These are phyloP conservation scores for Myanophis thanlyinensis DNA, from an alignment of 2,113 vertebrate species.

Conservation along the genomic window DNA sequence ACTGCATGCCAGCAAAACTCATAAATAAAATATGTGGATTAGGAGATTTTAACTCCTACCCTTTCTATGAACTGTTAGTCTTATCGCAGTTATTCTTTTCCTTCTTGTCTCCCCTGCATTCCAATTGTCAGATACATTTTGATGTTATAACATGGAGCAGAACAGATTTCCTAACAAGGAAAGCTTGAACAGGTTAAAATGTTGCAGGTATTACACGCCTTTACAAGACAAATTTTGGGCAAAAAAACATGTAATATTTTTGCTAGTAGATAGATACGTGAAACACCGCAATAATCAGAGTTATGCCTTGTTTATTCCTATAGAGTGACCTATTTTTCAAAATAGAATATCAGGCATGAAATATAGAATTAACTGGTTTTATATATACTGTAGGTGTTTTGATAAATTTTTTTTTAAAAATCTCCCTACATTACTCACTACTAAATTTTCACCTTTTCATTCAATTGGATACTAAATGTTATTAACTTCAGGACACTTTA, in stretches of 20 bases:
- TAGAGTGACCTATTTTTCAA: not conserved
- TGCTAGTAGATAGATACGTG: not conserved
- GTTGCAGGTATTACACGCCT: not conserved
- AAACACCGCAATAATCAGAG: not conserved
- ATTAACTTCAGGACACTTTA: not conserved
- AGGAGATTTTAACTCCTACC: slow-evolving; percentile 15
- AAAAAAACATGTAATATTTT: not conserved
- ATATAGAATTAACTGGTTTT: not conserved
- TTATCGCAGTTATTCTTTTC: slow-evolving; percentile 39
- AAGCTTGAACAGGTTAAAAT: slow-evolving; percentile 21
- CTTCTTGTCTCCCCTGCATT: slow-evolving; percentile 22
- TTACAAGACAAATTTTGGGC: not conserved
- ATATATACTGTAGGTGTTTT: not conserved
- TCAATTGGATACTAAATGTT: not conserved
- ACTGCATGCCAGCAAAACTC: slow-evolving; percentile 25
- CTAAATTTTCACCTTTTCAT: not conserved
- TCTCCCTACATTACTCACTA: not conserved
- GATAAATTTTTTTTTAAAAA: not conserved
- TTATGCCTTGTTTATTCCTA: not conserved
- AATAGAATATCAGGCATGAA: not conserved
- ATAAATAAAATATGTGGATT: slow-evolving; percentile 36
- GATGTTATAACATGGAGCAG: slow-evolving; percentile 22
- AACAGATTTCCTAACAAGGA: slow-evolving; percentile 22
- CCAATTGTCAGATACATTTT: slow-evolving; percentile 32
- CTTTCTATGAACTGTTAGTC: slow-evolving; percentile 32